Percentiles rank a stretch among this genome's conserved stretches.
Conservation (phyloP, 2,113 vertebrate species). For the Brachyhypopomus occidentalis region DNA sequence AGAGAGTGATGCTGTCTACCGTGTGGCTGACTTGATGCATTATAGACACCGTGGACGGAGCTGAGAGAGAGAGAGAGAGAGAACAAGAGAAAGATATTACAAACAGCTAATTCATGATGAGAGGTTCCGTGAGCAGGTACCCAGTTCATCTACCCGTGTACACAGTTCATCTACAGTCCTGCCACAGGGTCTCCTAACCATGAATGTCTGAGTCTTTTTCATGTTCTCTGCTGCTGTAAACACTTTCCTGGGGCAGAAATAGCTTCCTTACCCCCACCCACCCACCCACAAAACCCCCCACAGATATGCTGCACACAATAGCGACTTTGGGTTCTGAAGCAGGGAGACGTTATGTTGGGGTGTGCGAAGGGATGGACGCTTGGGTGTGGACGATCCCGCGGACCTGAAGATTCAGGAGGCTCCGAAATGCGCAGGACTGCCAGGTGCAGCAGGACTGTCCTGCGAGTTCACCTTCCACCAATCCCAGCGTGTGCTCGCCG, state of each 20-base stretch:
- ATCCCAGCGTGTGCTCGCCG: no score
- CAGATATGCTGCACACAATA: constrained; percentile 28
- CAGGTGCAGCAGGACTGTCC: no score
- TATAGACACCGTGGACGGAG: constrained; percentile 93
- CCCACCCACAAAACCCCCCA: constrained; percentile 9
- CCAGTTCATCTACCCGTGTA: no score
- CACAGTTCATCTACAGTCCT: constrained; percentile 55
- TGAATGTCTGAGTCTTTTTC: constrained; percentile 3
- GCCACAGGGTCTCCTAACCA: constrained; percentile 63
- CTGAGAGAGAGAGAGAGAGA: constrained; percentile 73
- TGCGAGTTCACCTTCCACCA: no score
- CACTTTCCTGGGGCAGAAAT: constrained; percentile 1
- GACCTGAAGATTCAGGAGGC: not conserved
- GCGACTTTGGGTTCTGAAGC: not conserved
- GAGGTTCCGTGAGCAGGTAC: constrained; percentile 22
- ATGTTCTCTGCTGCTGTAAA: no score
- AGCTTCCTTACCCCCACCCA: constrained; percentile 1
- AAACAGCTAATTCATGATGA: constrained; percentile 20
- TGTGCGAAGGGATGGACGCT: not conserved
- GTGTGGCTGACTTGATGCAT: constrained; percentile 97
- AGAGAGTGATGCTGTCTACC: constrained; percentile 94
- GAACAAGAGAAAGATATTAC: not conserved
- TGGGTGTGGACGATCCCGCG: not conserved
- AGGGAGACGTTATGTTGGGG: constrained; percentile 15
- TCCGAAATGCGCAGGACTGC: not conserved